Evolutionary conservation across 2,797 vertebrate species (phyloP).

Genomic region (Agapornis canus): DNA sequence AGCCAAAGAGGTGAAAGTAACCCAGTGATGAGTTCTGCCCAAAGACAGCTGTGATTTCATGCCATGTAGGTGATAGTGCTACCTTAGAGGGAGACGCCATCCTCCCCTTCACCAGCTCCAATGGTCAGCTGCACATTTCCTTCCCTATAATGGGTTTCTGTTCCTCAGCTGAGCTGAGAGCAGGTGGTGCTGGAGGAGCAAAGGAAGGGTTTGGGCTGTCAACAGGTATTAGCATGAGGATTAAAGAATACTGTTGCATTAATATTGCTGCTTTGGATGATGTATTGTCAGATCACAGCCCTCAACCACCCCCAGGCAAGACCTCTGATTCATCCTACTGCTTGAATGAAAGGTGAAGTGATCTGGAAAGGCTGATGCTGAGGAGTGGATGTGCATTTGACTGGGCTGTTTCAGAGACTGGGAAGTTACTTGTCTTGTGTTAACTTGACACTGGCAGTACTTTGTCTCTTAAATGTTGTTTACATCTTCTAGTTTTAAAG

Average conservation of each 20-base stretch:
- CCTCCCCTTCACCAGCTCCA: not conserved
- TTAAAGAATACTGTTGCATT: not conserved
- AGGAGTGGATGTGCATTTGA: not conserved
- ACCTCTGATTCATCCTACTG: not conserved
- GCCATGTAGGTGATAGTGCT: rapidly evolving
- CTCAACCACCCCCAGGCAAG: not conserved
- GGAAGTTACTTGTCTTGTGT: not conserved
- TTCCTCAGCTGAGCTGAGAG: not conserved
- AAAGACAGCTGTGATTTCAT: not conserved
- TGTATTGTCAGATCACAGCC: not conserved
- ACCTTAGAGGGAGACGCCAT: not conserved
- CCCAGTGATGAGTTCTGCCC: not conserved
- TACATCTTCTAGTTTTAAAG: not conserved
- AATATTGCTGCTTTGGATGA: not conserved
- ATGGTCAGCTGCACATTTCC: not conserved
- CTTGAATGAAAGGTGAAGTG: not conserved
- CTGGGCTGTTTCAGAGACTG: not conserved
- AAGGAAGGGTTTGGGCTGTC: not conserved
- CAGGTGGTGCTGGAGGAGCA: not conserved
- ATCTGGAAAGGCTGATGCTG: not conserved
- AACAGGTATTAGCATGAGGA: not conserved
- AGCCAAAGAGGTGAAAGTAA: not conserved
- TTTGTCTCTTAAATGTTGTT: conserved; percentile 40
- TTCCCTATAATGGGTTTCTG: not conserved
- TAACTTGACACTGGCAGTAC: not conserved